Conservation (phyloP, 1,140 invertebrate species). For the Neodiprion lecontei region DNA sequence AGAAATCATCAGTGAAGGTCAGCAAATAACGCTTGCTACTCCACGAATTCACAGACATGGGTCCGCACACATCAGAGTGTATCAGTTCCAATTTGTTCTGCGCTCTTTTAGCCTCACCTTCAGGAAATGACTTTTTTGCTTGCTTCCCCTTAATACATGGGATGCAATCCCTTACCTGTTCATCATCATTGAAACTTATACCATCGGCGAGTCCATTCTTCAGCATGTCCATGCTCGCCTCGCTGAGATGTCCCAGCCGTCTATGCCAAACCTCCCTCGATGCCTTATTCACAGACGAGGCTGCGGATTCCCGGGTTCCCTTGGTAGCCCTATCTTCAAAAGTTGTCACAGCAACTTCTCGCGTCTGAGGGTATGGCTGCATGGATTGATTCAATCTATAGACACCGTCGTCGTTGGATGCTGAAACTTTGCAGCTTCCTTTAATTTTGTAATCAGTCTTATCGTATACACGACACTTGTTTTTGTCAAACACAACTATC, state of each 20-base stretch:
- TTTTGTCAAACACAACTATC: slow-evolving; percentile 1
- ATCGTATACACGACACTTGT: background rate
- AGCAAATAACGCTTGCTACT: background rate
- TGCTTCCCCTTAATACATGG: slow-evolving; percentile 12
- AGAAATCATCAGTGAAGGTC: background rate
- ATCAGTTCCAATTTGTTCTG: background rate
- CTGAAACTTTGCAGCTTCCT: background rate
- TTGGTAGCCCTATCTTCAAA: background rate
- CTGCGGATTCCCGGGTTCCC: background rate
- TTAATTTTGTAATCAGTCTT: background rate
- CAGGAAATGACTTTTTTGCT: background rate
- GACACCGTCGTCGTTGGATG: background rate
- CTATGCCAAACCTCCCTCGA: background rate
- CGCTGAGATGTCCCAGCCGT: background rate
- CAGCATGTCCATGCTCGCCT: background rate
- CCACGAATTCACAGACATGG: background rate
- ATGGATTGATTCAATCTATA: background rate
- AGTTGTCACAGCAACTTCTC: background rate
- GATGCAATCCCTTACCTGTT: background rate
- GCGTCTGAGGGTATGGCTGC: background rate
- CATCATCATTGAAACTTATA: slow-evolving; percentile 4
- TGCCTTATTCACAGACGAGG: background rate
- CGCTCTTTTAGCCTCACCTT: background rate
- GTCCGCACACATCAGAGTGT: background rate
- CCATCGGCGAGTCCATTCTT: slow-evolving; percentile 4